These are phyloP conservation scores for Sesia bembeciformis DNA, from an alignment of 2,888 invertebrate species.

Conservation along the genomic window DNA sequence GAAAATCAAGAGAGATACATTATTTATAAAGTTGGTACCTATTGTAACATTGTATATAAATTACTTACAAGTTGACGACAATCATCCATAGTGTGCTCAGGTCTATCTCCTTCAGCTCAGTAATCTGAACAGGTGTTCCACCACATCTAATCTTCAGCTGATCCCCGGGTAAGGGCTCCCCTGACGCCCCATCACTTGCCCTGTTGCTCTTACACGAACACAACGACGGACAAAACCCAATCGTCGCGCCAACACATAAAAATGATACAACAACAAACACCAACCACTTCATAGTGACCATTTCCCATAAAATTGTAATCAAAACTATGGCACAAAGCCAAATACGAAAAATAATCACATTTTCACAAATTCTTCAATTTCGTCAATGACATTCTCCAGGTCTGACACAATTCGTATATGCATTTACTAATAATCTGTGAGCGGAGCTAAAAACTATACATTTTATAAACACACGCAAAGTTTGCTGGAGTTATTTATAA, in stretches of 20 bases:
- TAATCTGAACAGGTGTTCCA: conserved; percentile 72
- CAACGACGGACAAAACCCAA: conserved; percentile 57
- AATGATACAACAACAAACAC: conserved; percentile 35
- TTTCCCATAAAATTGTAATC: conserved; percentile 47
- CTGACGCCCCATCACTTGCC: conserved; percentile 60
- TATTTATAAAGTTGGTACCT: neutral
- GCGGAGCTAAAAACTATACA: no score
- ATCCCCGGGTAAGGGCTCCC: conserved; percentile 71
- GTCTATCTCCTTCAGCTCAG: conserved; percentile 77
- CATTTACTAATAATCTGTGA: no score
- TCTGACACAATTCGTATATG: no score
- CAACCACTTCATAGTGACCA: conserved; percentile 48
- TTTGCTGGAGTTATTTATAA: no score
- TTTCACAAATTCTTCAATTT: conserved; percentile 51
- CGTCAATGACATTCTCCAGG: conserved; percentile 21
- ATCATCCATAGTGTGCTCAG: conserved; percentile 75
- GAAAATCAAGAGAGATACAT: neutral
- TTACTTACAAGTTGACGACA: conserved; percentile 79
- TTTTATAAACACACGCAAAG: no score
- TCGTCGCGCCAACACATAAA: conserved; percentile 27
- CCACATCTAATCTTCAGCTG: conserved; percentile 78
- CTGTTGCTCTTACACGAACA: conserved; percentile 76
- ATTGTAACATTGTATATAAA: neutral
- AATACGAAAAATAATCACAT: conserved; percentile 61
- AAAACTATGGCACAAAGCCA: conserved; percentile 68